phyloP scores from a whole-genome alignment of 2,888 invertebrate species.

The Drosophila quinaria region DNA sequence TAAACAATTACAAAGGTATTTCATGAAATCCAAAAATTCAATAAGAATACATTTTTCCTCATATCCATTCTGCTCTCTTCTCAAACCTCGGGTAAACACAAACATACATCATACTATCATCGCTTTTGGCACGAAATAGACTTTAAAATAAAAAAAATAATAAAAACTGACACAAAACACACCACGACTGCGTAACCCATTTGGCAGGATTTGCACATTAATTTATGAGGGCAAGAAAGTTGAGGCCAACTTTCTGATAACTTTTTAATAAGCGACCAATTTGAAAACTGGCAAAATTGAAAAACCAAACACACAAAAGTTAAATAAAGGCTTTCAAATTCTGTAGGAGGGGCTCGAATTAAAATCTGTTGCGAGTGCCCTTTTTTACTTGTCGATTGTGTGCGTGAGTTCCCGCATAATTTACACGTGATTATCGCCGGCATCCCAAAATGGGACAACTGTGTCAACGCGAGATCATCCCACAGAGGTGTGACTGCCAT shows the following conservation, averaged over 20 bases:
- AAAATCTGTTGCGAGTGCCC: conserved; percentile 12
- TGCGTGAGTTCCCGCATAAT: conserved; percentile 43
- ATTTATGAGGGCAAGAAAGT: conserved; percentile 28
- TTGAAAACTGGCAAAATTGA: conserved; percentile 45
- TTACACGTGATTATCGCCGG: conserved; percentile 71
- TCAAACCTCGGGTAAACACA: neutral
- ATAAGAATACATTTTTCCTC: neutral
- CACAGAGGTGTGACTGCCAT: conserved; percentile 34
- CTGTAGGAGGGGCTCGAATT: neutral
- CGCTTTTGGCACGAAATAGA: conserved; percentile 10
- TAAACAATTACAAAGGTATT: neutral
- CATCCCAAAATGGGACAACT: conserved; percentile 56
- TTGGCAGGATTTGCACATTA: conserved; percentile 39
- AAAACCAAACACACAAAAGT: conserved; percentile 38
- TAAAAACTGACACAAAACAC: conserved; percentile 30
- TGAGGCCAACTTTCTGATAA: conserved; percentile 39
- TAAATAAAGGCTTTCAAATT: conserved; percentile 13
- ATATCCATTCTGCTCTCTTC: neutral
- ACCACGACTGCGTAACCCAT: conserved; percentile 28
- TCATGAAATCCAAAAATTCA: neutral
- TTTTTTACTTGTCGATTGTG: neutral
- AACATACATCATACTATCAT: neutral
- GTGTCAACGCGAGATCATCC: conserved; percentile 45
- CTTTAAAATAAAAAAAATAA: neutral
- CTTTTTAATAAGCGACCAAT: conserved; percentile 55